Evolutionary conservation across 2,797 vertebrate species (phyloP), one percentile per base, ranked within the genome.

Genomic region (Chanos chanos): DNA sequence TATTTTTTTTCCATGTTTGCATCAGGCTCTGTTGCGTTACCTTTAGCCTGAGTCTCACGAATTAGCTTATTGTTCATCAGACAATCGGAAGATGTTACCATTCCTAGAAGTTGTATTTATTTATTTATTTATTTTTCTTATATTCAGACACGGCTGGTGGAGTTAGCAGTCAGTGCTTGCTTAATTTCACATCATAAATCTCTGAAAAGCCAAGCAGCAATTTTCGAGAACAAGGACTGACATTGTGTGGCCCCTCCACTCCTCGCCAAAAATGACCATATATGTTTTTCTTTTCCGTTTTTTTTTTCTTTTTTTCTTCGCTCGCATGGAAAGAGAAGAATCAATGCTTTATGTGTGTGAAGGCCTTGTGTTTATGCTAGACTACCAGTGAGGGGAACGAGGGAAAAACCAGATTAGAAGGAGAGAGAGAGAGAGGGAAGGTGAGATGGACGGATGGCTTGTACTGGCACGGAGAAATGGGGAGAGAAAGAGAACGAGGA

Each of bases 191-290:
- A 66, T 50, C 13, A 45, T 27, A 62, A 66, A 58, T 68, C 52
- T 57, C 28, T 30, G 39, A 44, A 27, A 68, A 70, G 44, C 47
- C 57, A 59, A 27, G 61, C 16, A 47, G 60, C 47, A 61, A 61
- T 67, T 63, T 75, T 18, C 25, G 61, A 39, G 64, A 79, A 69
- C 78, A 74, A 72, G 61, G 63, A 24, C 13, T 52, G 61, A 68
- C 71, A 63, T 65, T 71, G 68, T 71, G 51, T 41, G 58, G 57
- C 12, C 16, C 34, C 44, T 7, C 30, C 33, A 27, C 19, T 30
- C 44, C 25, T 44, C 62, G 59, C 56, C 67, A 77, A 51, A 77
- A 66, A 65, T 56, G 18, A 64, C 63, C 62, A 63, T 71, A 65
- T 69, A 56, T 72, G 51, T 66, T 76, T 71, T 73, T 57, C 52